A percentile compares a stretch with the other conserved stretches of the same genome.
Conservation (phyloP, 2,113 vertebrate genomes). For the zebrafish (Danio rerio) region DNA sequence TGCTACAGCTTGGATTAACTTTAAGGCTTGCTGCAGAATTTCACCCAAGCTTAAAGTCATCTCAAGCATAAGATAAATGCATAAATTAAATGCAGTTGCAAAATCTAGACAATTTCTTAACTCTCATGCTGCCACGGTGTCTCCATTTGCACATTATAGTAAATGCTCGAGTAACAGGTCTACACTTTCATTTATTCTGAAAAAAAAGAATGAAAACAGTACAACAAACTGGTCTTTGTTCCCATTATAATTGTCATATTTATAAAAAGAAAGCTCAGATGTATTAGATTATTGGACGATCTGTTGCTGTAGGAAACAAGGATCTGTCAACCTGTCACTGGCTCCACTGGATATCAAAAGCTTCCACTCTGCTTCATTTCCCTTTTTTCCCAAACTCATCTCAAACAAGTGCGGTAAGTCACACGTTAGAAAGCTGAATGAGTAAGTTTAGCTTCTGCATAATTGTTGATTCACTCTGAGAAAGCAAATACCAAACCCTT, state of each 20-base stretch:
- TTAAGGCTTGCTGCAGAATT: conserved; percentile 49
- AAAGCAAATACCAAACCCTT: neutral
- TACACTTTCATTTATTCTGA: conserved; percentile 71
- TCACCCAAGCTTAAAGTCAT: conserved; percentile 28
- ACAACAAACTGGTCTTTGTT: conserved; percentile 43
- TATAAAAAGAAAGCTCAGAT: conserved; percentile 63
- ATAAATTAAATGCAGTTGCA: neutral
- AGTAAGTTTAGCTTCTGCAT: conserved; percentile 10
- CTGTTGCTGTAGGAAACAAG: neutral
- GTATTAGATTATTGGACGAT: conserved; percentile 36
- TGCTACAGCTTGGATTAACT: conserved; percentile 45
- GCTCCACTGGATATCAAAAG: neutral
- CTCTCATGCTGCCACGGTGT: conserved; percentile 30
- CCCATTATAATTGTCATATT: conserved; percentile 60
- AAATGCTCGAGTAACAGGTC: conserved; percentile 64
- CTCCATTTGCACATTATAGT: conserved; percentile 55
- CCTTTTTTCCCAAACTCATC: neutral
- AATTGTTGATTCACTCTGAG: conserved; percentile 11
- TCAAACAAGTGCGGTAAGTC: neutral
- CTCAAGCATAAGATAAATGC: neutral
- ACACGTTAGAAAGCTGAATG: conserved; percentile 2
- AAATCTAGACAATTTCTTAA: neutral
- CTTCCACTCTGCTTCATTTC: neutral
- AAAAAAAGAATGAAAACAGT: conserved; percentile 56
- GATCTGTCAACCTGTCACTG: neutral